Percentiles rank a stretch among this genome's conserved stretches.
Conservation (phyloP, 2,113 vertebrate genomes). For the Cettia cetti region DNA sequence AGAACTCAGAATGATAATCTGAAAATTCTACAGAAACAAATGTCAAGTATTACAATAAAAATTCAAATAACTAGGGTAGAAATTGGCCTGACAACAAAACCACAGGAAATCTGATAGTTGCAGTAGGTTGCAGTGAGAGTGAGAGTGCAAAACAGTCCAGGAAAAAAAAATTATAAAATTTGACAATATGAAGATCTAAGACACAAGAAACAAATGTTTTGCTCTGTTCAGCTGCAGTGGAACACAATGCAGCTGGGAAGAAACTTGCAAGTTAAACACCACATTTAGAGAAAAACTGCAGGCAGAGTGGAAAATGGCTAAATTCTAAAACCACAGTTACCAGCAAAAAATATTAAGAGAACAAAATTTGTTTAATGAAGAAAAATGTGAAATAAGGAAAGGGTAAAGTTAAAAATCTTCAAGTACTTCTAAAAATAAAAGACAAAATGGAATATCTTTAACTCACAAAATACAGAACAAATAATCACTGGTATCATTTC, state of each 20-base stretch:
- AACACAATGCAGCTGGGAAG: not conserved
- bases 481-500: not conserved
- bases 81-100: not conserved
- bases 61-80: not conserved
- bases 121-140: not conserved
- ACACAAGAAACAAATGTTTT: not conserved
- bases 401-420: not conserved
- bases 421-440: not conserved
- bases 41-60: not conserved
- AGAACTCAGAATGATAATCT: not conserved
- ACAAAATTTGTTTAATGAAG: not conserved
- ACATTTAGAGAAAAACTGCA: not conserved
- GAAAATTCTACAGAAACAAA: not conserved
- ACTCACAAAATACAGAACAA: not conserved
- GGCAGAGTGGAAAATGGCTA: not conserved
- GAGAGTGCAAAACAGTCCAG: not conserved
- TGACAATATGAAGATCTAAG: not conserved
- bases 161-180: not conserved
- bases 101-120: not conserved
- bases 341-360: not conserved
- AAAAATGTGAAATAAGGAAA: not conserved
- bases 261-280: not conserved
- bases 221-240: not conserved
- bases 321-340: not conserved
- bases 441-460: not conserved